phyloP scores from a whole-genome alignment of 2,888 invertebrate genomes.

The Lycaena phlaeas region DNA sequence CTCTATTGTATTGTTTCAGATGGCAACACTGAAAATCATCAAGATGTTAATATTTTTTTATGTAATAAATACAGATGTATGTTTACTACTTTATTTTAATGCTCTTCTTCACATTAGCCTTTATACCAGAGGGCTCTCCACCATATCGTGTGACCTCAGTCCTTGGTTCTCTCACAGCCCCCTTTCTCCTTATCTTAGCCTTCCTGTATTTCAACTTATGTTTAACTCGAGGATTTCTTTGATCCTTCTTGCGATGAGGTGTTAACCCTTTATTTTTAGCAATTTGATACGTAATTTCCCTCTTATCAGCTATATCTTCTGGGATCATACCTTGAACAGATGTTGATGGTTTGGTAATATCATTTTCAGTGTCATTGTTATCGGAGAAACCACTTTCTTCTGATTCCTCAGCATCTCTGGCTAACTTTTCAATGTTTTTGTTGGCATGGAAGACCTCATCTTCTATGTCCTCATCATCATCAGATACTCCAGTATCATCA shows the following conservation, averaged over 20 bases:
- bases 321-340: constrained; percentile 34
- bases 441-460: constrained; percentile 38
- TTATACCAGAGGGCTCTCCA: constrained; percentile 96
- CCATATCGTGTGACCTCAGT: constrained; percentile 87
- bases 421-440: constrained; percentile 3
- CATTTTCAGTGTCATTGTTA: constrained; percentile 46
- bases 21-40: constrained; percentile 52
- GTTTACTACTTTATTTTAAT: constrained; percentile 82
- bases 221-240: constrained; percentile 95
- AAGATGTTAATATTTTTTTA: constrained; percentile 2
- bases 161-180: constrained; percentile 89
- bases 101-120: constrained; percentile 89
- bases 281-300: constrained; percentile 93
- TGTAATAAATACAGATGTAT: constrained; percentile 10
- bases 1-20: constrained; percentile 41
- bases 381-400: constrained; percentile 62
- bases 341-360: constrained; percentile 44
- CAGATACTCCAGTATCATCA: constrained; percentile 57
- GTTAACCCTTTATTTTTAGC: constrained; percentile 96
- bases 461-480: constrained; percentile 47
- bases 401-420: constrained; percentile 41
- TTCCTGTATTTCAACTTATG: constrained; percentile 93
- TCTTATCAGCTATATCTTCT: constrained; percentile 71
- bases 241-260: constrained; percentile 91
- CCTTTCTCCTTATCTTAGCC: constrained; percentile 93